phyloP scores from a whole-genome alignment of 1,140 invertebrate genomes.

The Micrasema longulum region DNA sequence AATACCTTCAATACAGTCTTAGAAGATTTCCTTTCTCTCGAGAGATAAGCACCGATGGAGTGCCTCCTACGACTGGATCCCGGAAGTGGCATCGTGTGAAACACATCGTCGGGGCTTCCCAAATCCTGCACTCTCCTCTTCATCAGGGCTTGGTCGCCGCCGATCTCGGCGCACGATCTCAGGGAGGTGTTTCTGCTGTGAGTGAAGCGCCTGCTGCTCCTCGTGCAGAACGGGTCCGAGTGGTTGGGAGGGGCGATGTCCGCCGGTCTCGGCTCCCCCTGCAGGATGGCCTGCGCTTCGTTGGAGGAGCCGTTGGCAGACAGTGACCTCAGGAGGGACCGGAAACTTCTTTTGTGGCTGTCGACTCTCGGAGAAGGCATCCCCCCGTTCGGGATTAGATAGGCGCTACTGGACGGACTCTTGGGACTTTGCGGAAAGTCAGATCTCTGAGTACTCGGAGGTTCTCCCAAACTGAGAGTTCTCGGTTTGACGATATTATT shows the following conservation, averaged over 20 bases:
- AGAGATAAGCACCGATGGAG: constrained; percentile 67
- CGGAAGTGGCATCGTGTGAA: constrained; percentile 65
- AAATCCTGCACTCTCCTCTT: constrained; percentile 38
- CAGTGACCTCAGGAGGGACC: constrained; percentile 65
- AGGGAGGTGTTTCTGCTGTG: constrained; percentile 48
- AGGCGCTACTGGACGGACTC: constrained; percentile 56
- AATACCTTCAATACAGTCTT: constrained; percentile 59
- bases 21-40: constrained; percentile 56
- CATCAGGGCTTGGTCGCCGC: constrained; percentile 25
- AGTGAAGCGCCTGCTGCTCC: constrained; percentile 32
- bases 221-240: constrained; percentile 37
- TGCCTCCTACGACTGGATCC: constrained; percentile 61
- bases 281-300: constrained; percentile 63
- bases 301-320: constrained; percentile 64
- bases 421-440: constrained; percentile 56
- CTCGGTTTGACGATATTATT: neutral
- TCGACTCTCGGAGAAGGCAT: constrained; percentile 60
- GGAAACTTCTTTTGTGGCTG: constrained; percentile 65
- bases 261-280: constrained; percentile 63
- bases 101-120: constrained; percentile 58
- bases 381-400: constrained; percentile 58
- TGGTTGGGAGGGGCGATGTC: constrained; percentile 56
- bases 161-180: constrained; percentile 37
- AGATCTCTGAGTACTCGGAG: constrained; percentile 53
- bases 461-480: constrained; percentile 17